phyloP scores from a whole-genome alignment of 1,140 invertebrate species.

The Rhysida immarginata region DNA sequence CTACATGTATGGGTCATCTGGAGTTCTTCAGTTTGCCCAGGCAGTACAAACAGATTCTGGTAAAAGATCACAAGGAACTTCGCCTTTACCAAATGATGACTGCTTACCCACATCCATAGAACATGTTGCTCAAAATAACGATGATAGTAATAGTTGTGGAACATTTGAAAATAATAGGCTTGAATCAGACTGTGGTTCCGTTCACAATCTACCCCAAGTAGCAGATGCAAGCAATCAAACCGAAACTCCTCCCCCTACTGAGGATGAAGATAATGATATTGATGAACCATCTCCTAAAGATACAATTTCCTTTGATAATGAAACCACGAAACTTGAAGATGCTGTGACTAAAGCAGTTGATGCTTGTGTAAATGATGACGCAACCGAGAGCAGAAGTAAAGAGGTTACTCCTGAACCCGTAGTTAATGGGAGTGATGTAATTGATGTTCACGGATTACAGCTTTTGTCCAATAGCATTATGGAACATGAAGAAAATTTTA shows the following conservation, averaged over 20 bases:
- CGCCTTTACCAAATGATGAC: constrained; percentile 20
- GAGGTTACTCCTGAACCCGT: neutral
- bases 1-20: constrained; percentile 17
- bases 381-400: neutral
- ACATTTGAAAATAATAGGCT: constrained; percentile 8
- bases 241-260: constrained; percentile 37
- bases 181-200: neutral
- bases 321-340: neutral
- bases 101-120: constrained; percentile 19
- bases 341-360: neutral
- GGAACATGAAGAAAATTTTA: constrained; percentile 40
- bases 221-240: constrained; percentile 67
- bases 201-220: constrained; percentile 32
- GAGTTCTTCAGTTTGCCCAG: constrained; percentile 17
- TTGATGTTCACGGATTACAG: constrained; percentile 59
- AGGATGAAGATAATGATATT: constrained; percentile 29
- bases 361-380: neutral
- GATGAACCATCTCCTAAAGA: neutral
- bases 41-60: constrained; percentile 19
- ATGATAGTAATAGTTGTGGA: constrained; percentile 12
- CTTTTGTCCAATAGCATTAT: constrained; percentile 64
- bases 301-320: too few species aligned
- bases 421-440: neutral
- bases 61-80: constrained; percentile 21
- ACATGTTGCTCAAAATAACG: constrained; percentile 10